Conservation (phyloP, 2,113 vertebrate species). For the Burhinus bistriatus region DNA sequence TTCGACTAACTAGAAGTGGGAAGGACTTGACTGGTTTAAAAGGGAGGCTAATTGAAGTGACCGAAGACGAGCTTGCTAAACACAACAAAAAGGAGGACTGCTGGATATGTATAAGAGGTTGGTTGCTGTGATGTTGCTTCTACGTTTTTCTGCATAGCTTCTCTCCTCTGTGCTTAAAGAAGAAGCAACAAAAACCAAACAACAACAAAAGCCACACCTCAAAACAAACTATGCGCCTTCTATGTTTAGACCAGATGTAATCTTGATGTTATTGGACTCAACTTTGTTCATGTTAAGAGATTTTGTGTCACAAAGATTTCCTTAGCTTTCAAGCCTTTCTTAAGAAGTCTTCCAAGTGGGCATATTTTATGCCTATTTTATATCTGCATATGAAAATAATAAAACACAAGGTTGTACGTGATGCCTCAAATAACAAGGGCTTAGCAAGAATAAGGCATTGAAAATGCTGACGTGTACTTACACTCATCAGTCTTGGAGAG, state of each 20-base stretch:
- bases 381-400: not conserved
- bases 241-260: not conserved
- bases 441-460: not conserved
- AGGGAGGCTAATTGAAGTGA: constrained; percentile 90
- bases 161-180: not conserved
- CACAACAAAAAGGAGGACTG: constrained; percentile 90
- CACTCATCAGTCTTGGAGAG: not conserved
- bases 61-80: constrained; percentile 87
- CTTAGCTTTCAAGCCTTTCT: not conserved
- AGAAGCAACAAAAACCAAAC: not conserved
- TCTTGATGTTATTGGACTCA: not conserved
- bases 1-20: constrained; percentile 90
- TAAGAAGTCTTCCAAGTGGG: not conserved
- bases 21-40: constrained; percentile 89
- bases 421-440: not conserved
- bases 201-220: not conserved
- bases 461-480: not conserved
- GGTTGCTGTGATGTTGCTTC: not conserved
- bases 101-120: constrained; percentile 97
- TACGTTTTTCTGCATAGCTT: not conserved
- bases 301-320: not conserved
- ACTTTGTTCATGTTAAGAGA: not conserved
- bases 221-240: accelerated
- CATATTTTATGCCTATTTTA: not conserved
- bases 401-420: not conserved